phyloP scores from a whole-genome alignment of 2,113 vertebrate species.

The Pongo abelii region DNA sequence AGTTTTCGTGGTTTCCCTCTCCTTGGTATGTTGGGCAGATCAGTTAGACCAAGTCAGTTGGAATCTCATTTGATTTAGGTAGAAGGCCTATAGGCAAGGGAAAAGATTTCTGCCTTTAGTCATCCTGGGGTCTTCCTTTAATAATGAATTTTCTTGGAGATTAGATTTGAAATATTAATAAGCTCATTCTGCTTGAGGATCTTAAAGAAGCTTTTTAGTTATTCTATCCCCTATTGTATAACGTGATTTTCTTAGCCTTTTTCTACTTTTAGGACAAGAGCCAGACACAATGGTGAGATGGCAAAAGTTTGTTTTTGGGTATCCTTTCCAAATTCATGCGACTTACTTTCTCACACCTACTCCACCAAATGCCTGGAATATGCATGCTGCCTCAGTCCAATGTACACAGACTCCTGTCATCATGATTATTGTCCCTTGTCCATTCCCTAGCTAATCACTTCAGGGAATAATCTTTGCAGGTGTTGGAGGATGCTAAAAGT shows the following conservation, averaged over 20 bases:
- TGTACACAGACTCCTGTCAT: background rate
- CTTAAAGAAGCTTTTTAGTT: background rate
- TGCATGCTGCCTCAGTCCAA: background rate
- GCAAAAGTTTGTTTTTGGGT: background rate
- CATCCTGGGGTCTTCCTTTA: background rate
- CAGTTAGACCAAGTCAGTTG: background rate
- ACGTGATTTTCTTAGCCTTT: background rate
- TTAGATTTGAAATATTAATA: background rate
- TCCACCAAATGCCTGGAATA: background rate
- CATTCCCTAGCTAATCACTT: background rate
- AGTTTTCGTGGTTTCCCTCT: background rate
- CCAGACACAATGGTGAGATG: background rate
- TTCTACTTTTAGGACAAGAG: background rate
- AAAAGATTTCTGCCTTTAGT: background rate
- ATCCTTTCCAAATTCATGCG: background rate
- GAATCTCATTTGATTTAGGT: background rate
- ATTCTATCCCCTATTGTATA: background rate
- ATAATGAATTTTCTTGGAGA: background rate
- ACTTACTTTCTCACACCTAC: background rate
- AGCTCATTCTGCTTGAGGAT: background rate
- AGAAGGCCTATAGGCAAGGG: background rate
- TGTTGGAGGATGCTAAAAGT: background rate
- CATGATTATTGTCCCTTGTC: background rate
- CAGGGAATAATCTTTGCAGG: background rate
- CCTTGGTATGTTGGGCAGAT: background rate